Evolutionary conservation across 2,797 vertebrate genomes (phyloP), one percentile per base, ranked within the genome.

Genomic region (Rhynchonycteris naso): DNA sequence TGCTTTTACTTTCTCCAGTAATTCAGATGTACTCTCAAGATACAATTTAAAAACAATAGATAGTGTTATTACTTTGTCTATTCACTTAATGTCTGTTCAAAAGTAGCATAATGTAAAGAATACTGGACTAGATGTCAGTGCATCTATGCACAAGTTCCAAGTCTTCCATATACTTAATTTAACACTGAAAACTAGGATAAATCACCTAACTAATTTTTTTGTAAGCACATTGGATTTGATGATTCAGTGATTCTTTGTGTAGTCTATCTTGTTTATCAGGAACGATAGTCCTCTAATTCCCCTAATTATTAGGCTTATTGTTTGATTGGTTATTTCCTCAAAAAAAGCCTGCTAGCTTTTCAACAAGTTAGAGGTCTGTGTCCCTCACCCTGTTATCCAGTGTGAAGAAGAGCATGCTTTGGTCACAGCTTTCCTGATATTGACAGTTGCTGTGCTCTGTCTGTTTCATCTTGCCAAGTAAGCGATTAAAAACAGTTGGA

Each of bases 191-290:
- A 33, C 18, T 75, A 89, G 59, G 26, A 30, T 93, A 93, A 84
- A 80, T 91, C 52, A 86, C 81, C 5, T 54, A 76, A 59, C 16
- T 76, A 43, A 61, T 58, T 65, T 18, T 92, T 84, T 95, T 89
- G 18, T 95, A 88, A 82, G 71, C 69, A 72, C 69, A 43, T 83
- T 89, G n/a, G 61, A 71, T 82, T 87, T 35, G 15, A 80, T 81
- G 74, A 93, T 90, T 95, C 52, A 81, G 7, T 78, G 76, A 43
- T 68, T 93, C 63, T 95, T 85, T 95, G 33, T 88, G 5, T 93
- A 47, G 28, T 90, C 26, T 93, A 4, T 90, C 63, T 87, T 96
- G 30, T 78, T 94, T 96, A 93, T 93, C 15, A 83, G 52, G 84
- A 93, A 66, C 54, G 5, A 7, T 93, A 74, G 80, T 76, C 26